Evolutionary conservation across 1,140 invertebrate genomes (phyloP).

Genomic region (Psix sp.): DNA sequence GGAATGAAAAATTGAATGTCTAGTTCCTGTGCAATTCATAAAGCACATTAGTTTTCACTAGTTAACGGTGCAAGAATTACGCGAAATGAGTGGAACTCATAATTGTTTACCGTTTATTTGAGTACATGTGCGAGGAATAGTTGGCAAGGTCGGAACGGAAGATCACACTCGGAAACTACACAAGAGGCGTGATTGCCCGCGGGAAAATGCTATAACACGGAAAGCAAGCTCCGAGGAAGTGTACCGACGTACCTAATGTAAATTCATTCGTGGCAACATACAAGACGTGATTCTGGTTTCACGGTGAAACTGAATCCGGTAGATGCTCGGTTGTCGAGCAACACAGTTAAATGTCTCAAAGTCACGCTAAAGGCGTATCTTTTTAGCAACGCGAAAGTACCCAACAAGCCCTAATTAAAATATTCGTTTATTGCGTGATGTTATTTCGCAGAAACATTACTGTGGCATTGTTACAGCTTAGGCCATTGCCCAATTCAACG

Average conservation of each 20-base stretch:
- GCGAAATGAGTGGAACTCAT: conserved; percentile 48
- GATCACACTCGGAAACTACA: conserved; percentile 60
- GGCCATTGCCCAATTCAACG: too few species aligned
- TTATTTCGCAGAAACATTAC: conserved; percentile 15
- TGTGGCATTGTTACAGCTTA: too few species aligned
- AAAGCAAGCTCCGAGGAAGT: conserved; percentile 59
- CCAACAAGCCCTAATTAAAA: conserved; percentile 42
- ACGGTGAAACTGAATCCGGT: conserved; percentile 53
- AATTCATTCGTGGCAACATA: conserved; percentile 60
- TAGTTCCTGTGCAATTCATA: conserved; percentile 41
- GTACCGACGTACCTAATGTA: conserved; percentile 60
- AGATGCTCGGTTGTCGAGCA: conserved; percentile 47
- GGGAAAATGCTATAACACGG: conserved; percentile 56
- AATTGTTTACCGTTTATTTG: conserved; percentile 59
- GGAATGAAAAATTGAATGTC: conserved; percentile 31
- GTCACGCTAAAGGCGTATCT: conserved; percentile 53
- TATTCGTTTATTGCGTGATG: conserved; percentile 40
- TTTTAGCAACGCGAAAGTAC: conserved; percentile 30
- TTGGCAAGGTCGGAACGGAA: conserved; percentile 56
- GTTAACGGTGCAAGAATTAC: conserved; percentile 43
- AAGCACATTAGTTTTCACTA: conserved; percentile 48
- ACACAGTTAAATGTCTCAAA: conserved; percentile 44
- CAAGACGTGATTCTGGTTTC: conserved; percentile 54
- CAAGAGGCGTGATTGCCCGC: conserved; percentile 59
- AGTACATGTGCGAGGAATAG: conserved; percentile 50